Evolutionary conservation across 2,113 vertebrate genomes (phyloP).

Genomic region (Prunella fulvescens): DNA sequence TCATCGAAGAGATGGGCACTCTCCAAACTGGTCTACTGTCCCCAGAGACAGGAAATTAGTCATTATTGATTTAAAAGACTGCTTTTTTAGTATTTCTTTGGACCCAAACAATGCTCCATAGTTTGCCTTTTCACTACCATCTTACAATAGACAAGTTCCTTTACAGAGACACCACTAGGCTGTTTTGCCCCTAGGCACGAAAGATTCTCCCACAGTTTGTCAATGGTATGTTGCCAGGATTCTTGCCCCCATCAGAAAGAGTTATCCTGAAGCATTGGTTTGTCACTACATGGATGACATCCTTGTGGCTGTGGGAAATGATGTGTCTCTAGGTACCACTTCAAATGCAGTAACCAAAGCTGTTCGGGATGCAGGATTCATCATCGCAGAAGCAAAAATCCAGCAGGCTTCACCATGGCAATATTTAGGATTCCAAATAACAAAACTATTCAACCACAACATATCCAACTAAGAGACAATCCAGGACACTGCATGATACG

Average conservation of each 20-base stretch:
- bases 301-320: too few relatives aligned
- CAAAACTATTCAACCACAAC: not conserved
- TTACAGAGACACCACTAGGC: not conserved
- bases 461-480: not conserved
- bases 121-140: not conserved
- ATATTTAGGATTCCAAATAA: not conserved
- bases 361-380: not conserved
- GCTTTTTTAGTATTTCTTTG: not conserved
- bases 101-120: not conserved
- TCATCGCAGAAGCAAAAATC: not conserved
- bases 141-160: not conserved
- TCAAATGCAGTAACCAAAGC: not conserved
- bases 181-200: not conserved
- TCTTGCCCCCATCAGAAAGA: not conserved
- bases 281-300: not conserved
- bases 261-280: not conserved
- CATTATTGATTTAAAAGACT: not conserved
- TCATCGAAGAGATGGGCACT: not conserved
- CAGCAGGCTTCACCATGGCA: not conserved
- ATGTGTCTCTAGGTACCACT: too few relatives aligned
- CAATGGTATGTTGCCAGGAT: not conserved
- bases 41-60: not conserved
- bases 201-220: not conserved
- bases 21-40: not conserved
- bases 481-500: not conserved